These are phyloP conservation scores for Engystomops pustulosus DNA, from an alignment of 2,113 vertebrate species.

Conservation along the genomic window DNA sequence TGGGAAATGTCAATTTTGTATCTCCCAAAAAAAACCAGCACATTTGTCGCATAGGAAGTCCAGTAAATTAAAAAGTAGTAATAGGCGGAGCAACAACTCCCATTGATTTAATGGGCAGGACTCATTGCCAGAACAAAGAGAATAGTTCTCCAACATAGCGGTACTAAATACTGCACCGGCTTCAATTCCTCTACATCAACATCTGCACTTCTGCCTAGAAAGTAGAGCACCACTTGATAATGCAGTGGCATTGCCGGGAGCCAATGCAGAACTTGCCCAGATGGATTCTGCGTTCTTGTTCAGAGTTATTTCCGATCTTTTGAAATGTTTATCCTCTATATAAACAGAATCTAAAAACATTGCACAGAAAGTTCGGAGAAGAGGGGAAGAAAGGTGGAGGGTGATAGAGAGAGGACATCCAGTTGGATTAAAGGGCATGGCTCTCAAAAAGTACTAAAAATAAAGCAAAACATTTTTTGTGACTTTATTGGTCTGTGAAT, in stretches of 20 bases:
- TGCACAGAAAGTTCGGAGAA: background rate
- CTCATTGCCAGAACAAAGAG: background rate
- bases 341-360: constrained; percentile 56
- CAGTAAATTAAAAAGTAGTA: background rate
- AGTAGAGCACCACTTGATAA: constrained; percentile 7
- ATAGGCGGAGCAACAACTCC: background rate
- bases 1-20: background rate
- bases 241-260: background rate
- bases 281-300: constrained; percentile 47
- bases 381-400: background rate
- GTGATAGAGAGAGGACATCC: background rate
- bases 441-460: background rate
- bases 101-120: background rate
- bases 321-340: constrained; percentile 52
- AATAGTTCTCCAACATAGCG: background rate
- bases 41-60: background rate
- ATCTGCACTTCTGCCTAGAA: constrained; percentile 11
- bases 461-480: background rate
- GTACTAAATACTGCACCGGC: background rate
- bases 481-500: background rate
- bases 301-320: constrained; percentile 52
- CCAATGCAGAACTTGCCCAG: constrained; percentile 7
- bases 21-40: background rate
- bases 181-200: background rate
- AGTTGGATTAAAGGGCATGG: background rate